Percentiles rank a stretch among this genome's conserved stretches.
phyloP scores from a whole-genome alignment of 2,888 invertebrate species.

The Dolichopus griseipennis region DNA sequence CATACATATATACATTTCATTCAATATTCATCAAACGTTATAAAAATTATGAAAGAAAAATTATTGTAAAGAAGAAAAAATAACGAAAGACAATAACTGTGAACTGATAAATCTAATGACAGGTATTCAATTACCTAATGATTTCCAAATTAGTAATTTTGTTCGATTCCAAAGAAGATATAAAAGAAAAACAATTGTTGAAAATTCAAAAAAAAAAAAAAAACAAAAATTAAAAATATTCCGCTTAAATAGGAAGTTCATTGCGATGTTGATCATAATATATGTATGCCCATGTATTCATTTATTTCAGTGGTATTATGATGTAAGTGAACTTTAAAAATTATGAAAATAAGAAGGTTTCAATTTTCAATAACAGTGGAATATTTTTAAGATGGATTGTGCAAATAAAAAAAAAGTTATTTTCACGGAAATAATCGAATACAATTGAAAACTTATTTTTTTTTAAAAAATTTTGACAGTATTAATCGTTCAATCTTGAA shows the following conservation, averaged over 20 bases:
- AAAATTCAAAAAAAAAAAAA: not conserved
- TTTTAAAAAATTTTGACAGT: no score
- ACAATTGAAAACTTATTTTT: no score
- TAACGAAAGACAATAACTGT: not conserved
- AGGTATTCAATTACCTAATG: slow-evolving; percentile 1
- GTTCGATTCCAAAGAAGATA: no score
- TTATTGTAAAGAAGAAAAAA: not conserved
- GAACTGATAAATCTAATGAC: not conserved
- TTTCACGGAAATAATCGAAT: no score
- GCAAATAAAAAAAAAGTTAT: no score
- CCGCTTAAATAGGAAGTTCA: not conserved
- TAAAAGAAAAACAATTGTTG: no score
- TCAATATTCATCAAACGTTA: not conserved
- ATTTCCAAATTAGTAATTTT: not conserved
- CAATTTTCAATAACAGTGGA: not conserved
- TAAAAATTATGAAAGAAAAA: no score
- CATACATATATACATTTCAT: not conserved
- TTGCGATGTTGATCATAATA: no score
- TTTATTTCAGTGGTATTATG: not conserved
- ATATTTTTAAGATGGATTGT: no score
- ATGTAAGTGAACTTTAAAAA: not conserved
- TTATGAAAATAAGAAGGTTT: not conserved
- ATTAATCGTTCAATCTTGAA: no score
- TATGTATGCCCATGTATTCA: not conserved
- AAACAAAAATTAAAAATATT: not conserved